A percentile compares a stretch with the other conserved stretches of the same genome.
Conservation (phyloP, 2,888 invertebrate genomes). For the Proisotoma minuta region DNA sequence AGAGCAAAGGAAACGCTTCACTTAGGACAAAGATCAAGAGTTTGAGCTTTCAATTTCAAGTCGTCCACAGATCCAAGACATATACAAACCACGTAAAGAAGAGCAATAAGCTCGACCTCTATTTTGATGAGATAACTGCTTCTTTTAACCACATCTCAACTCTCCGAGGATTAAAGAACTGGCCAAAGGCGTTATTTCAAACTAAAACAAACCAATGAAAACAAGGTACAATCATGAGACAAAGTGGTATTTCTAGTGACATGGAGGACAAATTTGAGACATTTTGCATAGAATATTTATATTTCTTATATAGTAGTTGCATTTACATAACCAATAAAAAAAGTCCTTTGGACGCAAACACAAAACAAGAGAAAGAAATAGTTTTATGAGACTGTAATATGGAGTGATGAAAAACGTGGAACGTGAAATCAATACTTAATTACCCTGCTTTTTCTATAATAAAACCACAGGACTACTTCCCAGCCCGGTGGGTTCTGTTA, state of each 20-base stretch:
- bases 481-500: neutral
- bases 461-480: conserved; percentile 8
- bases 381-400: too few relatives aligned
- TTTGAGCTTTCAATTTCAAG: neutral
- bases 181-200: conserved; percentile 9
- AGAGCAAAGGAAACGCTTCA: conserved; percentile 16
- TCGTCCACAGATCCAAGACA: conserved; percentile 19
- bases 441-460: conserved; percentile 9
- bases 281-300: too few relatives aligned
- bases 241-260: too few relatives aligned
- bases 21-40: conserved; percentile 1
- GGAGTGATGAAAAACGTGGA: neutral
- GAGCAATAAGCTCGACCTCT: conserved; percentile 3
- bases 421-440: conserved; percentile 18
- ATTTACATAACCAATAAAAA: too few relatives aligned
- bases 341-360: too few relatives aligned
- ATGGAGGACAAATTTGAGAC: too few relatives aligned
- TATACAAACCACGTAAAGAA: neutral
- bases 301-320: too few relatives aligned
- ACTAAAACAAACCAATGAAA: neutral
- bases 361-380: too few relatives aligned
- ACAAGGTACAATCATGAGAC: neutral
- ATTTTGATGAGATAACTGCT: conserved; percentile 4
- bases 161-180: conserved; percentile 15
- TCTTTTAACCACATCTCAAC: neutral